Base-by-base conservation (phyloP, 2,888 invertebrate genomes). In the Gasteruption jaculator region DNA sequence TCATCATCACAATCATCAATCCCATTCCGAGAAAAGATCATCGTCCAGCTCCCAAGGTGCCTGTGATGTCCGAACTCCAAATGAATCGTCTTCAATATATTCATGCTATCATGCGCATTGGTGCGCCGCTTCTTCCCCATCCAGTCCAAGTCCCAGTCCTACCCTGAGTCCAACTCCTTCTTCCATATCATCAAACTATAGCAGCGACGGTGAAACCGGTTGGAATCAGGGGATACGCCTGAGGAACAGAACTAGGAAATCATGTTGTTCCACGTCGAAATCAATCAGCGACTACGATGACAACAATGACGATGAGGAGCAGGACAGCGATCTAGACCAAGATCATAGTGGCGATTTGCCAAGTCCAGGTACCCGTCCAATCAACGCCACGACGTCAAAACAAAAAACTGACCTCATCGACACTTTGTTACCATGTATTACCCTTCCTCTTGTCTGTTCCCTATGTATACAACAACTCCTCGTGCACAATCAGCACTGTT, bases 341-440 rank as follows among this genome's bases (percentile, higher is more conserved):
- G 63, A 65, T 54, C 54, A 58, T 58, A 56, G 58, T 56, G 60
- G 68, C 63, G 61, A 56, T 52, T 61, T 69, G 64, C 64, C 67
- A 50, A 69, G 64, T 68, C 68, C 70, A 70, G 69, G 69, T 70
- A 70, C 60, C 66, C 65, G 56, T 63, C 59, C 60, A 57, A 51
- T 52, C 57, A 53, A 56, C 58, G 50, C 48, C 56, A 50, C 40
- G 30, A 38, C 37, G 42, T 48, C 45, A 38, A 22, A 7, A n/a
- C n/a, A n/a, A n/a, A n/a, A n/a, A n/a, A n/a, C n/a, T n/a, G n/a
- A n/a, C n/a, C n/a, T n/a, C n/a, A 41, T 41, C 48, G 47, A 43
- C 50, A 43, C 41, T 46, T 38, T 34, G 20, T 43, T 38, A 33
- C 50, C 36, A 45, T 34, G 24, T 26, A 38, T 15, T 18, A 32